These are phyloP conservation scores for Digitonthophagus gazella DNA, from an alignment of 2,888 invertebrate genomes.

Conservation along the genomic window DNA sequence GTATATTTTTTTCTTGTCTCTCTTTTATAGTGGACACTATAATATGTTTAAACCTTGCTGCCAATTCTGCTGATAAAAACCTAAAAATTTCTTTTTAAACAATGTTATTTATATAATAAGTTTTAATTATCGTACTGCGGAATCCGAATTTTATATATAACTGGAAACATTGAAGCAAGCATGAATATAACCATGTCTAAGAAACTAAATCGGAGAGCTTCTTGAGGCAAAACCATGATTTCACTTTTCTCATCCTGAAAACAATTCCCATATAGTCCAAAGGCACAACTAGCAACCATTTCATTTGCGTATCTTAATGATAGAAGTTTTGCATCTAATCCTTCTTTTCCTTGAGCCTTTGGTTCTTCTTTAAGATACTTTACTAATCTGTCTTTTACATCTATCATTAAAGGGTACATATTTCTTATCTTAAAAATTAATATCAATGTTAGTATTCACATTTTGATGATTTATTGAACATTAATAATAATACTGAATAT, in stretches of 20 bases:
- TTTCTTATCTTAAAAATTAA: constrained; percentile 19
- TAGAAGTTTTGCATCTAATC: constrained; percentile 30
- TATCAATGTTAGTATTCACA: no score
- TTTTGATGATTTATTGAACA: no score
- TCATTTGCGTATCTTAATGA: constrained; percentile 43
- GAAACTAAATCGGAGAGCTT: no score
- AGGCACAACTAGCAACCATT: constrained; percentile 51
- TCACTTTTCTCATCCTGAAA: constrained; percentile 41
- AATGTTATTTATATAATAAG: background rate
- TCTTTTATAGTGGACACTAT: constrained; percentile 45
- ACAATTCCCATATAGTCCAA: constrained; percentile 50
- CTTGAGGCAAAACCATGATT: constrained; percentile 38
- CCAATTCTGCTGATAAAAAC: constrained; percentile 28
- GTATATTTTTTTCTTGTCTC: constrained; percentile 46
- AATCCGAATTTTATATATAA: constrained; percentile 25
- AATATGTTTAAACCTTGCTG: constrained; percentile 42
- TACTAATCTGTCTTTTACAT: constrained; percentile 11
- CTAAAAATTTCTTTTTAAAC: no score
- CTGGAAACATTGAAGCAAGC: constrained; percentile 24
- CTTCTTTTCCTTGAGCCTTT: constrained; percentile 3
- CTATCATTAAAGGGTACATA: constrained; percentile 21
- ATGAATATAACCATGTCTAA: constrained; percentile 25
- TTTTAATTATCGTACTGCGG: constrained; percentile 20
- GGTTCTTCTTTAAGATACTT: constrained; percentile 14
- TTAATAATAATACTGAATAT: no score